Evolutionary conservation across 2,797 vertebrate species (phyloP), one percentile per base, ranked within the genome.

Genomic region (Syngnathus acus): DNA sequence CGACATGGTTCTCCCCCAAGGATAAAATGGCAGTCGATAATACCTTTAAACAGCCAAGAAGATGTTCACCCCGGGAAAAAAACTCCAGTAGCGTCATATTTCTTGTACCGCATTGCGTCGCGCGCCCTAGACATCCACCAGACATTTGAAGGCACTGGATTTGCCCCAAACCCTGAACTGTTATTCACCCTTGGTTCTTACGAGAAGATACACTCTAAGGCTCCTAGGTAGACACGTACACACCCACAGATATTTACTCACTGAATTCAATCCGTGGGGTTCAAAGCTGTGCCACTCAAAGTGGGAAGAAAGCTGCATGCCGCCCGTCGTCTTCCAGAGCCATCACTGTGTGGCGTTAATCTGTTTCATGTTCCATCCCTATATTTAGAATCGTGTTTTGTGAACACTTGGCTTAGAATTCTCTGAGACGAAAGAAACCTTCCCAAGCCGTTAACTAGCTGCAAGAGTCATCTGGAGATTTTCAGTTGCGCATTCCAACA

Each of bases 321-420:
- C 3, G 62, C 65, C 78, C 3, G 62, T 65, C 64, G 75, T 83
- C 78, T 86, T 86, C 87, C 80, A 80, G 79, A 85, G 73, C 81
- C 82, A 83, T 87, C 83, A 82, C 76, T 75, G 77, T 68, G 76
- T 66, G 9, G 60, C 79, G 81, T 77, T 87, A 88, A 88, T 87
- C 87, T 85, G 82, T 71, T 13, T 73, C 70, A 65, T 68, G 67
- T 81, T 88, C 72, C 72, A 80, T 68, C 68, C 67, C 85, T 89
- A 85, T 89, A 85, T 90, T 89, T 89, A 89, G 86, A 86, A 77
- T 72, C 66, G 69, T 85, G 84, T 89, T 90, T 88, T 82, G 78
- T 77, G 83, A 86, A 79, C 82, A 87, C 79, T 87, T 89, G 81
- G 79, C 78, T 87, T 90, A 32, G 4, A 86, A 88, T 86, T 88